These are phyloP conservation scores for Nowickia ferox DNA, from an alignment of 2,888 invertebrate genomes.

Conservation along the genomic window DNA sequence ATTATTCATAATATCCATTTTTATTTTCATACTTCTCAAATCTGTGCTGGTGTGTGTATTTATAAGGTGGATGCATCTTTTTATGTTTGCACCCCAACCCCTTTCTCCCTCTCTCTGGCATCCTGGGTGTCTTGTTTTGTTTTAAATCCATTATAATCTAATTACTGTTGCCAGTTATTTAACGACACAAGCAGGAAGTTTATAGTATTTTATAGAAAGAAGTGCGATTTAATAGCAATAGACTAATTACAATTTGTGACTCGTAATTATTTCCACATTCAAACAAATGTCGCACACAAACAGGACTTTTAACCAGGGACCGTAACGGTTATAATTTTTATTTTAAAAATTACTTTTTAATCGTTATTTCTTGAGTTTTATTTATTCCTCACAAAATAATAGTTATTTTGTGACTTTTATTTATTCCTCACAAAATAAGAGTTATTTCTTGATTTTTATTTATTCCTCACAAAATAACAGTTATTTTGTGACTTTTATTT, in stretches of 20 bases:
- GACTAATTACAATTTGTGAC: conserved; percentile 67
- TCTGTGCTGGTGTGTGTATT: background rate
- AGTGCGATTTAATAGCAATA: conserved; percentile 40
- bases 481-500: too few species aligned
- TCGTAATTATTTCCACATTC: conserved; percentile 66
- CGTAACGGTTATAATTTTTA: too few species aligned
- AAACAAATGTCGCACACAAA: conserved; percentile 53
- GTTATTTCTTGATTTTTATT: too few species aligned
- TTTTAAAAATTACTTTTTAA: too few species aligned
- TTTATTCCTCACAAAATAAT: too few species aligned
- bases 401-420: too few species aligned
- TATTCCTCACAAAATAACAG: too few species aligned
- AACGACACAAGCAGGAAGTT: background rate
- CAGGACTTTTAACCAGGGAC: background rate
- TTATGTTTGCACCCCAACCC: background rate
- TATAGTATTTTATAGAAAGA: conserved; percentile 38
- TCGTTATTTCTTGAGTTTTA: too few species aligned
- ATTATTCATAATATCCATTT: conserved; percentile 1
- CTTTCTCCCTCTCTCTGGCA: background rate
- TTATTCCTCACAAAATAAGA: too few species aligned
- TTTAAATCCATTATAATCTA: conserved; percentile 66
- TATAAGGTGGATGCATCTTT: background rate
- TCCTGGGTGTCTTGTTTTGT: background rate
- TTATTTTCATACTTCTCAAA: background rate
- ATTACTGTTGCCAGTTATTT: conserved; percentile 62